Conservation (phyloP, 2,113 vertebrate genomes). For the Aegithalos caudatus region DNA sequence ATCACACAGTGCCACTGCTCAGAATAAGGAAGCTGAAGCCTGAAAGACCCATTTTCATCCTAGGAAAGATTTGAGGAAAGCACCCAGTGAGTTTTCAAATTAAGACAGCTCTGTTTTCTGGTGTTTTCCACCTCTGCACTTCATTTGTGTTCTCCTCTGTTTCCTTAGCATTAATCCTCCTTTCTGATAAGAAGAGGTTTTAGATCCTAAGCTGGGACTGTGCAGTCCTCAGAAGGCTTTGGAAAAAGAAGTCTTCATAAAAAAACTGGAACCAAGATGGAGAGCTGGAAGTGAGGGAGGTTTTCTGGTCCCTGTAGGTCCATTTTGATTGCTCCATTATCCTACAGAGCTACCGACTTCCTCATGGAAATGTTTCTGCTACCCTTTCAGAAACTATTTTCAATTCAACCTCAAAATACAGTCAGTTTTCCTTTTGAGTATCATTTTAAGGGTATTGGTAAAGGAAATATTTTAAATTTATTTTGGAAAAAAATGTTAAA, state of each 20-base stretch:
- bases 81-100: not conserved
- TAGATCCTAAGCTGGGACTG: not conserved
- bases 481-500: not conserved
- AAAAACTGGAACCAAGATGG: not conserved
- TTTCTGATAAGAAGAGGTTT: not conserved
- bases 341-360: not conserved
- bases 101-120: not conserved
- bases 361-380: not conserved
- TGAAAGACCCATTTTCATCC: not conserved
- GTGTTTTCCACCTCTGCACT: not conserved
- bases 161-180: not conserved
- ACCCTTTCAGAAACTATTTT: not conserved
- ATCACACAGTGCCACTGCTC: not conserved
- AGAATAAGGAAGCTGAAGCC: not conserved
- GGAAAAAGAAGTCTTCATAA: not conserved
- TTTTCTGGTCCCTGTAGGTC: not conserved
- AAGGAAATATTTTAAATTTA: not conserved
- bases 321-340: not conserved
- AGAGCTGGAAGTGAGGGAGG: not conserved
- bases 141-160: not conserved
- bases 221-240: not conserved
- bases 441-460: not conserved
- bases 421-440: not conserved
- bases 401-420: not conserved
- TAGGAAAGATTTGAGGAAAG: not conserved